Percentiles rank a stretch among this genome's conserved stretches.
Conservation (phyloP, 2,113 vertebrate species). For the Eudyptes chrysolophus region DNA sequence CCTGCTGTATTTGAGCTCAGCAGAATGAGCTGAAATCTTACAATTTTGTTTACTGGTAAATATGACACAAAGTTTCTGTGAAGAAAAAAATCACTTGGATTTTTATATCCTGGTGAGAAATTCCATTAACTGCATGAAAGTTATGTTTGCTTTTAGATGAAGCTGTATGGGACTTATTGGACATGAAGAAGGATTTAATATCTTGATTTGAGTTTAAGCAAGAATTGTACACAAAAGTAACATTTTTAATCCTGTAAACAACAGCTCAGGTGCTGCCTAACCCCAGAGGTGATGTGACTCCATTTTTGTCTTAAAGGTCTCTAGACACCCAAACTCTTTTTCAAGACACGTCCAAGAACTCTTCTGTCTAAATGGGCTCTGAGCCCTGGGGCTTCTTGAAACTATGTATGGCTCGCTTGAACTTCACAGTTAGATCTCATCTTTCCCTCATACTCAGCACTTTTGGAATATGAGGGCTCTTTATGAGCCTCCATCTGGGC, state of each 20-base stretch:
- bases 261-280: not conserved
- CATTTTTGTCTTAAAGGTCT: not conserved
- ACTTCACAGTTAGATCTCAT: not conserved
- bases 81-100: not conserved
- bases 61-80: not conserved
- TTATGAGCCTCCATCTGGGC: not conserved
- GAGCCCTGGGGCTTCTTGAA: not conserved
- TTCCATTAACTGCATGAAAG: not conserved
- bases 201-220: not conserved
- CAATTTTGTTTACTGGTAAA: not conserved
- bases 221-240: not conserved
- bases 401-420: not conserved
- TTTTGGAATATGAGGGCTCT: not conserved
- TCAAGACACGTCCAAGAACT: not conserved
- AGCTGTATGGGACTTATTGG: not conserved
- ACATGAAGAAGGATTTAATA: not conserved
- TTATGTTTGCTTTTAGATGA: not conserved
- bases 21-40: not conserved
- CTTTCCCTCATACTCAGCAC: conserved; percentile 32
- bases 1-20: not conserved
- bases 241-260: not conserved
- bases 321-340: not conserved
- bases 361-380: not conserved
- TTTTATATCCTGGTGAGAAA: not conserved
- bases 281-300: not conserved